Evolutionary conservation across 2,797 vertebrate species (phyloP), one percentile per base, ranked within the genome.

Genomic region (Trichosurus vulpecula): DNA sequence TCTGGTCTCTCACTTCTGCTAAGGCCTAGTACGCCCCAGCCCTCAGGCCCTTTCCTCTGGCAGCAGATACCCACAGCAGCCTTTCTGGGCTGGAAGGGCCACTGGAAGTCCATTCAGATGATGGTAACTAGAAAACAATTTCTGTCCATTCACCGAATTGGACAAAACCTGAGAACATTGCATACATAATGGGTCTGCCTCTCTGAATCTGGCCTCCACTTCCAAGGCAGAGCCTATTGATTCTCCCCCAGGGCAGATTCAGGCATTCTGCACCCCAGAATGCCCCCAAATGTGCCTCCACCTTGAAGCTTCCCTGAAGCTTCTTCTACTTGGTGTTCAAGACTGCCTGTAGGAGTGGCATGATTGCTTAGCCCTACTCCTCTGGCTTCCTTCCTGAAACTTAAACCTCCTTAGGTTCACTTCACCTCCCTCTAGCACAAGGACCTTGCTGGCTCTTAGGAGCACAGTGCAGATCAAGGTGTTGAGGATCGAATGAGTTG

Each of bases 201-300:
- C 61, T 74, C 25, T 11, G 74, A 47, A 51, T 47, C 41, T 87
- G 74, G 74, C 25, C 22, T 51, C 25, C 25, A 12, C 97, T 98
- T 94, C 96, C 96, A 98, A 96, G 98, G 98, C 91, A 98, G 97
- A 97, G 93, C 91, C 96, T 98, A 97, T 92, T 98, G 98, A 54
- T 98, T 98, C 97, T 98, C 98, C 97, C 97, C 97, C 95, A 98
- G 97, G 96, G 98, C 98, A 97, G 96, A 98, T 96, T 98, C 98
- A 97, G 97, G 98, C 98, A 98, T 98, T 98, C 98, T 98, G 98
- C 95, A 98, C 97, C 97, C 98, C 99, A 98, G 94, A 98, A 98
- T 97, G 97, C 90, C 89, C 98, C 98, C 97, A 97, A 95, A 74
- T 6, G 35, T 74, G 35, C 35, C 58, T 35, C 58, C 8, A 10